phyloP scores from a whole-genome alignment of 2,888 invertebrate genomes.

The Aphidoletes aphidimyza region DNA sequence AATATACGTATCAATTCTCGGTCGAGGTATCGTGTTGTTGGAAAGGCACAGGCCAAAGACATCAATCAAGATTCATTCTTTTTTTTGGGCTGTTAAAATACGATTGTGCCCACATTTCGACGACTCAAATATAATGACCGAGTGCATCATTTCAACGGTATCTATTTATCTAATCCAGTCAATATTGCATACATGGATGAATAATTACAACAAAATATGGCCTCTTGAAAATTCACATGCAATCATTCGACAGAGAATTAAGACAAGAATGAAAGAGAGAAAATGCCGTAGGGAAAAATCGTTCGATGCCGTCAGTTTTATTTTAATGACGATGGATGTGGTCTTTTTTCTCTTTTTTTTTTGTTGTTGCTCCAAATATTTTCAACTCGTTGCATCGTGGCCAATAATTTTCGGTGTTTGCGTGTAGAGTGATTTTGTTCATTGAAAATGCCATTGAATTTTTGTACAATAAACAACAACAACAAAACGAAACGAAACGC shows the following conservation, averaged over 20 bases:
- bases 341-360: too few relatives aligned
- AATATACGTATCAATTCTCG: not conserved
- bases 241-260: too few relatives aligned
- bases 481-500: not conserved
- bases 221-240: not conserved
- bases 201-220: not conserved
- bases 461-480: not conserved
- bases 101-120: not conserved
- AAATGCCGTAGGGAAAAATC: constrained; percentile 18
- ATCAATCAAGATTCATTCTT: constrained; percentile 26
- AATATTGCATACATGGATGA: not conserved
- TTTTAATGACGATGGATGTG: not conserved
- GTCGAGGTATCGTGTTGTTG: too few relatives aligned
- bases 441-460: constrained; percentile 7
- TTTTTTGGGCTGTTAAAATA: not conserved
- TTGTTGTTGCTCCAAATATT: not conserved
- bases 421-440: not conserved
- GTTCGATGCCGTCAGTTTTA: not conserved
- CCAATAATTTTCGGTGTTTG: not conserved
- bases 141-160: not conserved
- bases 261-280: too few relatives aligned
- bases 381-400: constrained; percentile 2
- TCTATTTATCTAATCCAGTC: not conserved
- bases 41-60: too few relatives aligned
- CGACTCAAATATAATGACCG: not conserved